A percentile compares a stretch with the other conserved stretches of the same genome.
Conservation (phyloP, 2,888 invertebrate species). For the Amiota minor region DNA sequence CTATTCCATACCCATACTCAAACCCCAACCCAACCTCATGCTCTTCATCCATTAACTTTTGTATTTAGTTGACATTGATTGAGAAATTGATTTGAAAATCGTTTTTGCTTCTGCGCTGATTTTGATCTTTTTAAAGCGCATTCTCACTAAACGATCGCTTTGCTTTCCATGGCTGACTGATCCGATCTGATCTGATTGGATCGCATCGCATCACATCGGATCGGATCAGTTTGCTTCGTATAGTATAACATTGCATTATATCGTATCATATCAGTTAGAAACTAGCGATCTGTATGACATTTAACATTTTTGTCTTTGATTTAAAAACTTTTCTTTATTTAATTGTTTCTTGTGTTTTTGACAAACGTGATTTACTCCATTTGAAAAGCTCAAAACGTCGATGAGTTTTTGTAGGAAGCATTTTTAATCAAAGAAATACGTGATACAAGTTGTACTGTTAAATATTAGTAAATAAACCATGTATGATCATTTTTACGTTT, state of each 20-base stretch:
- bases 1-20: no score
- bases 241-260: neutral
- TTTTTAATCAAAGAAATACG: neutral
- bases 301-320: constrained; percentile 42
- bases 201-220: neutral
- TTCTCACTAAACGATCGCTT: constrained; percentile 37
- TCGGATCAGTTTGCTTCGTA: neutral
- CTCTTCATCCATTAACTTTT: constrained; percentile 13
- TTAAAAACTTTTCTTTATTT: constrained; percentile 46
- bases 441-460: neutral
- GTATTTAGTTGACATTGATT: constrained; percentile 60
- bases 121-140: constrained; percentile 47
- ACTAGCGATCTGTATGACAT: constrained; percentile 34
- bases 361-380: neutral
- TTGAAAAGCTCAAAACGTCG: neutral
- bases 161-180: neutral
- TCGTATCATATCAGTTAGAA: constrained; percentile 21
- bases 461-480: no score
- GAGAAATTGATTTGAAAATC: constrained; percentile 67
- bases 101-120: constrained; percentile 49
- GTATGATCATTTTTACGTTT: no score
- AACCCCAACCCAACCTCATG: no score
- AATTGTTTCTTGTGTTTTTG: constrained; percentile 42
- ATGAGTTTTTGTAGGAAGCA: neutral
- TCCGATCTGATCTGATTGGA: neutral